phyloP scores from a whole-genome alignment of 2,888 invertebrate genomes.

The Agrochola litura region DNA sequence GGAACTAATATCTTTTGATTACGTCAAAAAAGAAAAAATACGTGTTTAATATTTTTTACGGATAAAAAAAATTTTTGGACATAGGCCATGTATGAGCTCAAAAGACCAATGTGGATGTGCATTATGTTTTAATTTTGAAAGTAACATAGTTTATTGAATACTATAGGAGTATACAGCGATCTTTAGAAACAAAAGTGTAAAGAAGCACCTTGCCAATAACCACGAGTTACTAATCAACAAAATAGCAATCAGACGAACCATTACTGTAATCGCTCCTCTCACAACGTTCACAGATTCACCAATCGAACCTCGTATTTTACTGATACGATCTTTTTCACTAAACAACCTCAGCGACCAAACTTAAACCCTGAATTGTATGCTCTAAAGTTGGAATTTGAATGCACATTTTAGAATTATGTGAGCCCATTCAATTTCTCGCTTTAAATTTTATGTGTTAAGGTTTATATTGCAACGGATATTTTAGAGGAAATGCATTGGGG shows the following conservation, averaged over 20 bases:
- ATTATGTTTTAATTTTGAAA: background rate
- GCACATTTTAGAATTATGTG: conserved; percentile 17
- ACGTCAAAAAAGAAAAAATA: too few species aligned
- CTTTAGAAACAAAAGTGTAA: background rate
- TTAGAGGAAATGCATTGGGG: conserved; percentile 47
- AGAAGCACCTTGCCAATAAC: background rate
- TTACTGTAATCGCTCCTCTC: conserved; percentile 57
- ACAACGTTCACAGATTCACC: conserved; percentile 63
- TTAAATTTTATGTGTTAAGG: conserved; percentile 45
- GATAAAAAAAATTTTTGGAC: too few species aligned
- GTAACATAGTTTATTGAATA: background rate
- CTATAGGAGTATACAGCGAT: background rate
- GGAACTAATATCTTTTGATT: too few species aligned
- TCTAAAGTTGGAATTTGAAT: conserved; percentile 53
- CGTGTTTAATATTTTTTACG: too few species aligned
- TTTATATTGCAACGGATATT: conserved; percentile 43
- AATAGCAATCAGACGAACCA: conserved; percentile 35
- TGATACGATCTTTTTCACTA: conserved; percentile 67
- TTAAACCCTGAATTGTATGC: conserved; percentile 23
- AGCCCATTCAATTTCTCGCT: conserved; percentile 26
- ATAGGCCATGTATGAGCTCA: too few species aligned
- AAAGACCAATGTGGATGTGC: background rate
- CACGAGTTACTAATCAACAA: conserved; percentile 19
- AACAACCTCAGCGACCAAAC: conserved; percentile 41
- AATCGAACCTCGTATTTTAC: conserved; percentile 61